These are phyloP conservation scores for Isaurus tuberculatus DNA, from an alignment of 92 coral and sea anemone species.

Conservation along the genomic window DNA sequence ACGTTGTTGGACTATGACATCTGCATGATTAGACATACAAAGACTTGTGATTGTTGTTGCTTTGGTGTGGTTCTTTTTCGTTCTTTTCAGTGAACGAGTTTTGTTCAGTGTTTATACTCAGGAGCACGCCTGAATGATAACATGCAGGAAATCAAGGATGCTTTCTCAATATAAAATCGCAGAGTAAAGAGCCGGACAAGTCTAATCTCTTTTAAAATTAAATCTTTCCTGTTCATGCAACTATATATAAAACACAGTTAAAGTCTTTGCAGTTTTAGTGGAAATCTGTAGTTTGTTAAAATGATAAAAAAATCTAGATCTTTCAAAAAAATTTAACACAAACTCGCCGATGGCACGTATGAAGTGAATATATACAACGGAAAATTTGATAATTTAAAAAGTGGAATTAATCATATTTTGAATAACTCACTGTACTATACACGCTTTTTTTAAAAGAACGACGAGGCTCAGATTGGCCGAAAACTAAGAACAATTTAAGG, in stretches of 20 bases:
- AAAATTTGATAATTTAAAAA: background rate
- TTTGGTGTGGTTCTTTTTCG: background rate
- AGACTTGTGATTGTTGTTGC: background rate
- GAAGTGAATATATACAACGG: no score
- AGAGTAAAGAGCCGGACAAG: background rate
- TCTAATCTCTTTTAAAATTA: constrained; percentile 29
- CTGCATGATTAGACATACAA: background rate
- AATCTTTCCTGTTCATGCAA: constrained; percentile 43
- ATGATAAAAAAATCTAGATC: no score
- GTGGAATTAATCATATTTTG: background rate
- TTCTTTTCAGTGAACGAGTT: background rate
- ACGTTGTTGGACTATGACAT: background rate
- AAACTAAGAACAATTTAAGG: no score
- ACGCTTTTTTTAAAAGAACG: no score
- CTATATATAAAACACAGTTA: background rate
- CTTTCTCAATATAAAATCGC: background rate
- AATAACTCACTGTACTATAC: no score
- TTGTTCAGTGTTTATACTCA: background rate
- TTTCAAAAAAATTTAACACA: no score
- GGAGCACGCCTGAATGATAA: background rate
- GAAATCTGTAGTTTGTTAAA: no score
- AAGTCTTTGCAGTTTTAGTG: background rate
- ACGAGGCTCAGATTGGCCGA: no score
- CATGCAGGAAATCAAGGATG: background rate
- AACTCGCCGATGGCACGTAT: no score